These are phyloP conservation scores for Aeoliscus strigatus DNA, from an alignment of 2,797 vertebrate species.

Conservation along the genomic window DNA sequence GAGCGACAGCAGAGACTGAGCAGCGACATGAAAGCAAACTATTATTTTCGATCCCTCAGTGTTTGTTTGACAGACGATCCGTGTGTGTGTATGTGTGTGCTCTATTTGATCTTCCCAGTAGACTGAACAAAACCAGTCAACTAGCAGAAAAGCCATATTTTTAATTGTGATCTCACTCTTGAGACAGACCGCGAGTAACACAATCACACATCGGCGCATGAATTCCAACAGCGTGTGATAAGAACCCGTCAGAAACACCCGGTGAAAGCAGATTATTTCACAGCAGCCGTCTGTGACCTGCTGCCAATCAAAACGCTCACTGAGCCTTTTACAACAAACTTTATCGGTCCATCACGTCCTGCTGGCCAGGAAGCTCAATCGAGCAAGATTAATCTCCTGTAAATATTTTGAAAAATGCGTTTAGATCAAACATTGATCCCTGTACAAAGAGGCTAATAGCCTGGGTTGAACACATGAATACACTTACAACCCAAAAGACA, in stretches of 20 bases:
- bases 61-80: slow-evolving; percentile 6
- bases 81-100: not conserved
- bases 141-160: slow-evolving; percentile 4
- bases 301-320: slow-evolving; percentile 51
- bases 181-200: not conserved
- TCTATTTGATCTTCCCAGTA: not conserved
- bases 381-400: slow-evolving; percentile 36
- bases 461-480: no score
- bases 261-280: slow-evolving; percentile 14
- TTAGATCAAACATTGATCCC: slow-evolving; percentile 52
- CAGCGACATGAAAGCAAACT: slow-evolving; percentile 14
- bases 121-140: slow-evolving; percentile 3
- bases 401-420: slow-evolving; percentile 66
- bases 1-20: slow-evolving; percentile 5
- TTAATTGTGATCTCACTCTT: not conserved
- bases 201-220: no score
- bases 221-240: no score
- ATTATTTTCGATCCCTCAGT: slow-evolving; percentile 16
- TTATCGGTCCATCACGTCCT: slow-evolving; percentile 50
- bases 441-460: slow-evolving; percentile 19
- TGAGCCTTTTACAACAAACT: slow-evolving; percentile 44
- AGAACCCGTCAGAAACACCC: no score
- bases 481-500: no score
- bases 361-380: slow-evolving; percentile 47
- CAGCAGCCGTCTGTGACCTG: slow-evolving; percentile 21